phyloP scores from a whole-genome alignment of 2,797 vertebrate genomes.

The Todus mexicanus region DNA sequence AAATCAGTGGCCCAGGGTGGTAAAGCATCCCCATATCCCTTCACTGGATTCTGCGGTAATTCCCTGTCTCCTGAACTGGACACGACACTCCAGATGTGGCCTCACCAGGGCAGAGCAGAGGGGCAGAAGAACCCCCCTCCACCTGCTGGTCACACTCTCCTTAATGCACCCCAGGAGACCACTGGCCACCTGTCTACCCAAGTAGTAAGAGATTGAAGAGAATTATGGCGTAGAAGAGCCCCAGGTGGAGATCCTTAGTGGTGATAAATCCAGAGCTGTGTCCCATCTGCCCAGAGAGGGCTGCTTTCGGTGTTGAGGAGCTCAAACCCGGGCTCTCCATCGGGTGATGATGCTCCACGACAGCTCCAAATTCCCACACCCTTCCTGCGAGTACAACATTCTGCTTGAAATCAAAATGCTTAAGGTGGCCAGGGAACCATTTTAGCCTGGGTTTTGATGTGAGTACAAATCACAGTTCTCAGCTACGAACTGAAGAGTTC shows the following conservation, averaged over 20 bases:
- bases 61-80: no score
- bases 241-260: background rate
- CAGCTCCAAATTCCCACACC: background rate
- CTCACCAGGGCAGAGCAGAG: no score
- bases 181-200: no score
- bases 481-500: background rate
- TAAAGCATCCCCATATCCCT: no score
- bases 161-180: no score
- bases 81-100: no score
- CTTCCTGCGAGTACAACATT: background rate
- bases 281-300: background rate
- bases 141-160: no score
- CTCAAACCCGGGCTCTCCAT: background rate
- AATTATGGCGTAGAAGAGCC: no score
- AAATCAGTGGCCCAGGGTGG: no score
- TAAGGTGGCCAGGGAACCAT: background rate
- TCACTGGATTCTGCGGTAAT: no score
- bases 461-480: background rate
- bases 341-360: rapidly evolving
- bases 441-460: rapidly evolving
- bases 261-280: background rate
- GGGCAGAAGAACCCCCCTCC: no score
- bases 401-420: background rate
- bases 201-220: background rate
- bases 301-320: background rate